These are phyloP conservation scores for Gavialis gangeticus DNA, from an alignment of 2,113 vertebrate genomes.

Conservation along the genomic window DNA sequence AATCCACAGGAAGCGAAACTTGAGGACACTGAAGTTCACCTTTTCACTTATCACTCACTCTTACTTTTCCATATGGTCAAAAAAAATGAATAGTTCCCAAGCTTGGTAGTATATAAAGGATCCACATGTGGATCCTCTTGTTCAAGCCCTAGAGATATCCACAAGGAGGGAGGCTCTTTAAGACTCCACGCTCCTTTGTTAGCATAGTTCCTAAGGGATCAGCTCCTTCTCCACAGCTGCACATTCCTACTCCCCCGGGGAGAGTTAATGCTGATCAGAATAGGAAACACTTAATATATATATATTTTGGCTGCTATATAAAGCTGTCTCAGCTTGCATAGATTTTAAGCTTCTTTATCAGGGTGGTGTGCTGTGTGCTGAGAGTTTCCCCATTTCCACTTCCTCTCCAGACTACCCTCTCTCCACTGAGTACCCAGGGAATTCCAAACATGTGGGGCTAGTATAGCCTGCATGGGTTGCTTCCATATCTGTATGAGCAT, in stretches of 20 bases:
- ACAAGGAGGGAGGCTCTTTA: neutral
- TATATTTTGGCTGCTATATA: neutral
- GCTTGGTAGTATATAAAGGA: neutral
- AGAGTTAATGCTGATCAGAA: neutral
- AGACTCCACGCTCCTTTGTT: neutral
- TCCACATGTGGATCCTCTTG: neutral
- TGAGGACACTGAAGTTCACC: neutral
- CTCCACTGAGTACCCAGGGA: neutral
- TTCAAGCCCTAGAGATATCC: neutral
- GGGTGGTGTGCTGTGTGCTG: neutral
- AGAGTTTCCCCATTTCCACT: neutral
- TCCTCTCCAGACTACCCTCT: neutral
- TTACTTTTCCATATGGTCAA: neutral
- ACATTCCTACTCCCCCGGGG: neutral
- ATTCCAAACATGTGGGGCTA: fast-evolving
- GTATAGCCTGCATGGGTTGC: neutral
- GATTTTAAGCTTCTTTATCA: neutral
- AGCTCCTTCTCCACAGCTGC: neutral
- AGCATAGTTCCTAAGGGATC: neutral
- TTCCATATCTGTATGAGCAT: neutral
- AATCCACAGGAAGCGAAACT: neutral
- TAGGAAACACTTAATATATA: neutral
- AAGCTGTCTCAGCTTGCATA: neutral
- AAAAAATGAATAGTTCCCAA: neutral
- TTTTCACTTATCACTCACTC: neutral